Evolutionary conservation across 2,113 vertebrate species (phyloP).

Genomic region (Amblyopsis rosae): DNA sequence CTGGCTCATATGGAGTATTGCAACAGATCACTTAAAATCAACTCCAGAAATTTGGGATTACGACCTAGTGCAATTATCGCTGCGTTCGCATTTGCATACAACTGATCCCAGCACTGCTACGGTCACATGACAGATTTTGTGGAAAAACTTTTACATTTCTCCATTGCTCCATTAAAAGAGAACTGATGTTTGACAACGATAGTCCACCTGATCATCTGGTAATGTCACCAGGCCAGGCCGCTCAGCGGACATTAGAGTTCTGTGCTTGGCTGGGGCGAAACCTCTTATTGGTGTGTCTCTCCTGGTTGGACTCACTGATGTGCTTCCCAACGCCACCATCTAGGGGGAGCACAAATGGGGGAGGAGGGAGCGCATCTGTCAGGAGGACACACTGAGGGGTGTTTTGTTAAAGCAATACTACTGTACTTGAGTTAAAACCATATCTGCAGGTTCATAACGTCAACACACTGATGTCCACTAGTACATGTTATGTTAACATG

Average conservation of each 20-base stretch:
- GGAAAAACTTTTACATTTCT: neutral
- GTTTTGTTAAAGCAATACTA: neutral
- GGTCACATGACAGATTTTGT: neutral
- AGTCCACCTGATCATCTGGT: neutral
- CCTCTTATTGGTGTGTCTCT: slow-evolving; percentile 61
- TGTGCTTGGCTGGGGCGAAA: slow-evolving; percentile 22
- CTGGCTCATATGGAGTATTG: too few species aligned
- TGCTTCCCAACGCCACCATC: slow-evolving; percentile 69
- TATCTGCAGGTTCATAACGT: too few species aligned
- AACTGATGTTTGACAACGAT: neutral
- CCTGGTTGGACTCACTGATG: slow-evolving; percentile 31
- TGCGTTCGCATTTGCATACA: too few species aligned
- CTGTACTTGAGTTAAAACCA: too few species aligned
- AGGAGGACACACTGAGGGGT: neutral
- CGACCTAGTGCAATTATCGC: too few species aligned
- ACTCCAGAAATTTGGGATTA: too few species aligned
- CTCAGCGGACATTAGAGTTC: slow-evolving; percentile 14
- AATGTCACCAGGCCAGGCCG: too few species aligned
- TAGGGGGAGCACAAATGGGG: slow-evolving; percentile 28
- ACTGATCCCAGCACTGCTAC: too few species aligned
- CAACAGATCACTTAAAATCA: too few species aligned
- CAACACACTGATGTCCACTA: too few species aligned
- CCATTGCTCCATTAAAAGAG: neutral
- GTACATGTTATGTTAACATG: too few species aligned
- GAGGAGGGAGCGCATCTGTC: neutral